Evolutionary conservation across 2,113 vertebrate genomes (phyloP), one percentile per base, ranked within the genome.

Genomic region (Cynocephalus volans): DNA sequence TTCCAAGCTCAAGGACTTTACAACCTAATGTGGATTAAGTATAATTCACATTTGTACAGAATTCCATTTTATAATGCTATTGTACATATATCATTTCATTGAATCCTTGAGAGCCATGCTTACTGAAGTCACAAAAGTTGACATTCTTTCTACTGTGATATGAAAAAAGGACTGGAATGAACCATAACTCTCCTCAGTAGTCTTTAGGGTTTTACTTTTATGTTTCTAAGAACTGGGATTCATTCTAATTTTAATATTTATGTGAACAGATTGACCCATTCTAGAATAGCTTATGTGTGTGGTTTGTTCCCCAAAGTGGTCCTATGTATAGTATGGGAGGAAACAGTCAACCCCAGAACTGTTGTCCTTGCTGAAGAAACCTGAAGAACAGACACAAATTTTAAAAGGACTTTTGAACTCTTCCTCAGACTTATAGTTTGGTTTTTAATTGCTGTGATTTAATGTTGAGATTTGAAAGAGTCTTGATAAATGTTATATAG

Each of bases 141-240:
- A 79, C 13, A 45, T 50, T 93, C n/a, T 95, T 92, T 86, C 48
- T 93, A 73, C 7, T 79, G 50, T 85, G 56, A 86, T 67, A 77
- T 36, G 67, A 83, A 76, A 60, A 85, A 65, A 65, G 69, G 69
- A 72, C 50, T 54, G 17, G n/a, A 67, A 64, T 19, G 41, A 85
- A 82, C 82, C 50, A 67, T 72, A 88, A 69, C 28, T 60, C 1
- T 52, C 62, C 73, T 89, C 23, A n/a, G 13, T n/a, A 52, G 62
- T 60, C 81, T 81, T 92, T 36, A 81, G 24, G 67, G 54, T 70
- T 93, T 93, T 75, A 94, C 56, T 64, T 96, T 60, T 33, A 28
- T 96, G 41, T 60, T 91, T 91, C 90, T 91, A 67, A 82, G 87
- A 88, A 72, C 52, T 56, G 70, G 64, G 62, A 88, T 56, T 85